These are phyloP conservation scores for Eubasilissa regina DNA, from an alignment of 1,140 invertebrate genomes.

Conservation along the genomic window DNA sequence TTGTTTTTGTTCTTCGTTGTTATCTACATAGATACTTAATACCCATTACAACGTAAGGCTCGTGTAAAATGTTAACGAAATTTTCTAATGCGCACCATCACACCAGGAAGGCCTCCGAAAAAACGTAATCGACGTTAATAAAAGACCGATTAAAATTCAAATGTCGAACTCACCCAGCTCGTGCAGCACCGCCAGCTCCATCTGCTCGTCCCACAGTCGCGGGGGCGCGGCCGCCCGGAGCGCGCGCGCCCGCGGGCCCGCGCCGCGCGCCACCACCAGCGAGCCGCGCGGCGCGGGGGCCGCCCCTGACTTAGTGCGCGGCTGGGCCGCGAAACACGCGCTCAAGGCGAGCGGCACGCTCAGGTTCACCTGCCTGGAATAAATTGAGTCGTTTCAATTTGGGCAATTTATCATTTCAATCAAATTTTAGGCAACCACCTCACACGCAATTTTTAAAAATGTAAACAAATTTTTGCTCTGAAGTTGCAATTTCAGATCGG, in stretches of 20 bases:
- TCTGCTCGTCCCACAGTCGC: slow-evolving; percentile 40
- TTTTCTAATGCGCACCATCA: too few relatives aligned
- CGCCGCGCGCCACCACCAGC: slow-evolving; percentile 68
- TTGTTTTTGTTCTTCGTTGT: too few relatives aligned
- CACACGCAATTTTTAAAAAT: too few relatives aligned
- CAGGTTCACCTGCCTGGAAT: slow-evolving; percentile 68
- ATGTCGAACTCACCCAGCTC: slow-evolving; percentile 49
- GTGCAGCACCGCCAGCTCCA: slow-evolving; percentile 46
- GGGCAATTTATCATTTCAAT: neutral
- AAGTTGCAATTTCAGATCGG: too few relatives aligned
- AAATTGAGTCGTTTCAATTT: slow-evolving; percentile 5
- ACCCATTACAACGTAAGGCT: too few relatives aligned
- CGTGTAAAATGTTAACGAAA: too few relatives aligned
- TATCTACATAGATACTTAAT: too few relatives aligned
- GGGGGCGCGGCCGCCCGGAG: slow-evolving; percentile 48
- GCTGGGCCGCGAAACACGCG: slow-evolving; percentile 63
- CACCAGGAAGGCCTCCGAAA: too few relatives aligned
- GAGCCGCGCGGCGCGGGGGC: slow-evolving; percentile 66
- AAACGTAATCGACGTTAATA: too few relatives aligned
- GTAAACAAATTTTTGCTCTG: too few relatives aligned
- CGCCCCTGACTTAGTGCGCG: slow-evolving; percentile 65
- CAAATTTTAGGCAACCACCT: too few relatives aligned
- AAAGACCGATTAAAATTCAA: too few relatives aligned
- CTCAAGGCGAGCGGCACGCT: slow-evolving; percentile 65
- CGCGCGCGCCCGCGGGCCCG: slow-evolving; percentile 53